Base-by-base conservation (phyloP, 2,113 vertebrate genomes). In the Okapia johnstoni region DNA sequence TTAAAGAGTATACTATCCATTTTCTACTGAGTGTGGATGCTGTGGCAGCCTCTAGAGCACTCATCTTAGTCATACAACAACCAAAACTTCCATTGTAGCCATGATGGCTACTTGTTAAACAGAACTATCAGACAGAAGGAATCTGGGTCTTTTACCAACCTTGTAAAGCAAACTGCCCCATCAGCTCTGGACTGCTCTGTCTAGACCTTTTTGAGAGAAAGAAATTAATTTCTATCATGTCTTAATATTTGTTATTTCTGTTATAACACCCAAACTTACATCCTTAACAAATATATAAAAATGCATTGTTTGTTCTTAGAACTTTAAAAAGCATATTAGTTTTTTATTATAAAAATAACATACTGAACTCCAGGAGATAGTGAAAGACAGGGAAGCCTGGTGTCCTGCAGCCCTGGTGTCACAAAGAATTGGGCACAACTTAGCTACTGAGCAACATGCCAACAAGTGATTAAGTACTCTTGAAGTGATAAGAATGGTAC, bases 161-260 rank as follows among this genome's bases (percentile, higher is more conserved):
- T 85, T 63, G 36, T 91, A 55, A 87, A 91, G 46, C 13, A 94
- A 36, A 60, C 60, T 91, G n/a, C 52, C 21, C 28, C 60, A 46
- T 30, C 46, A 96, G 88, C 52, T 66, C n/a, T 60, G 28, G 28
- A 70, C 17, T 60, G 21, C 60, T 86, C 85, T 66, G 43, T 73
- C 19, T 58, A 66, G 40, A 60, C 6, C 28, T 36, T 86, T 93
- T 89, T 85, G 10, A 85, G 33, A 52, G 43, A 90, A 94, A 94
- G 33, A 85, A 90, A 61, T 77, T 26, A 77, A 90, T 17, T 94
- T 90, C 7, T 79, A 70, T 43, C 26, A 79, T 90, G 57, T 54
- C 88, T 95, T 79, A 88, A 85, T 76, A 79, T 94, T 92, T 54
- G 85, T 88, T 89, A 61, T 50, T 88, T 88, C 88, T 77, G 30